phyloP scores from a whole-genome alignment of 1,140 invertebrate genomes.

The Drosophila bocqueti region DNA sequence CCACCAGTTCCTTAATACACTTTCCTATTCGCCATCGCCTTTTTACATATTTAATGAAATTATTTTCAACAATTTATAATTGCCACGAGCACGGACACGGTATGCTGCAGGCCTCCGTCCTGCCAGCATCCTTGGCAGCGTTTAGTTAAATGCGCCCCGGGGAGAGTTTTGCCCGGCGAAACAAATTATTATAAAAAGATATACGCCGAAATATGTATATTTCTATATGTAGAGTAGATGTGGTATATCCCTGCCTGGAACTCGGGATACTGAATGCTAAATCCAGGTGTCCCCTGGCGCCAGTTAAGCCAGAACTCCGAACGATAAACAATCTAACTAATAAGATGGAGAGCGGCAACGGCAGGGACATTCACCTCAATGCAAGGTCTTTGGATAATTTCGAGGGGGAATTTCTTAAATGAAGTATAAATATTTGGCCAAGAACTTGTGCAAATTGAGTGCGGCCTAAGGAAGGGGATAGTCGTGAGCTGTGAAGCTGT shows the following conservation, averaged over 20 bases:
- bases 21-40: constrained; percentile 66
- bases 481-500: background rate
- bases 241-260: background rate
- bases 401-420: constrained; percentile 1
- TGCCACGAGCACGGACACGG: constrained; percentile 65
- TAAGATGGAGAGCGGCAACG: constrained; percentile 1
- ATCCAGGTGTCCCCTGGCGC: constrained; percentile 24
- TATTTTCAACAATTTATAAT: constrained; percentile 84
- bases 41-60: constrained; percentile 84
- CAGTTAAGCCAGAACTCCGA: constrained; percentile 7
- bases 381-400: constrained; percentile 2
- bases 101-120: constrained; percentile 2
- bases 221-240: constrained; percentile 9
- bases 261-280: background rate
- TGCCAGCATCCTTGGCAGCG: constrained; percentile 30
- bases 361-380: background rate
- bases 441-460: constrained; percentile 5
- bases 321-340: constrained; percentile 39
- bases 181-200: constrained; percentile 73
- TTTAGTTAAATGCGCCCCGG: constrained; percentile 79
- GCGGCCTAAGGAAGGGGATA: background rate
- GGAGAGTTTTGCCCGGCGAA: constrained; percentile 68
- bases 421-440: constrained; percentile 18
- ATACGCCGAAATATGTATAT: constrained; percentile 36
- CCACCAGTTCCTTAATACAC: constrained; percentile 48